A percentile compares a stretch with the other conserved stretches of the same genome.
These are phyloP conservation scores for Hippocampus zosterae DNA, from an alignment of 2,113 vertebrate species.

Conservation along the genomic window DNA sequence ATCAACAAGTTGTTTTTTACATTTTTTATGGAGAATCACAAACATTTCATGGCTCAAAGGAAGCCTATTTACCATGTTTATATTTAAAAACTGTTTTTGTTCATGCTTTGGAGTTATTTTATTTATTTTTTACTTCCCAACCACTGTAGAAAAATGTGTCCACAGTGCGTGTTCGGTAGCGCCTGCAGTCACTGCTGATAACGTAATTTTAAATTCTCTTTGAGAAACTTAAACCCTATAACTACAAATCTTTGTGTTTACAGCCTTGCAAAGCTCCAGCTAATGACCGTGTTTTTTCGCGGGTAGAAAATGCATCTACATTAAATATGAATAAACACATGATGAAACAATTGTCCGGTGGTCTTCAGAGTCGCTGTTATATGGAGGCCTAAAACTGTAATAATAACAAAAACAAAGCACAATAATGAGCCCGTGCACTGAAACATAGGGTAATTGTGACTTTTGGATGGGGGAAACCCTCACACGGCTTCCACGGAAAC, in stretches of 20 bases:
- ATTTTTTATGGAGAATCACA: conserved; percentile 49
- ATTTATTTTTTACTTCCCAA: conserved; percentile 65
- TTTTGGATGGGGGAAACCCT: conserved; percentile 21
- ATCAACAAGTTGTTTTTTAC: conserved; percentile 33
- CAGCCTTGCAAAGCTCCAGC: conserved; percentile 47
- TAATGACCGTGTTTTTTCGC: conserved; percentile 62
- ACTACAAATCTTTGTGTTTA: conserved; percentile 61
- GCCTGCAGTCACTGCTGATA: conserved; percentile 57
- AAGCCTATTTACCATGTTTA: conserved; percentile 72
- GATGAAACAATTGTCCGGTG: conserved; percentile 70
- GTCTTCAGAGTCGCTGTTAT: conserved; percentile 46
- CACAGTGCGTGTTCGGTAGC: conserved; percentile 13
- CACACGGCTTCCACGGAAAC: conserved; percentile 9
- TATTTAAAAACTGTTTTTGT: conserved; percentile 65
- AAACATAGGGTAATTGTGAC: conserved; percentile 37
- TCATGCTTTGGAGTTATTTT: conserved; percentile 46
- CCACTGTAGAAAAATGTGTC: conserved; percentile 53
- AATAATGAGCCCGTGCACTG: conserved; percentile 31
- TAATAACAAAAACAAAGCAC: conserved; percentile 53
- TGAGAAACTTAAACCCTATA: conserved; percentile 63
- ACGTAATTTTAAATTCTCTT: conserved; percentile 68
- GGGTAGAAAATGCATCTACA: conserved; percentile 53
- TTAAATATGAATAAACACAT: conserved; percentile 72
- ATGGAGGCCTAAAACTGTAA: conserved; percentile 31
- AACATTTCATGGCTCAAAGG: conserved; percentile 61